Evolutionary conservation across 2,888 invertebrate genomes (phyloP).

Genomic region (Synanthedon tipuliformis): DNA sequence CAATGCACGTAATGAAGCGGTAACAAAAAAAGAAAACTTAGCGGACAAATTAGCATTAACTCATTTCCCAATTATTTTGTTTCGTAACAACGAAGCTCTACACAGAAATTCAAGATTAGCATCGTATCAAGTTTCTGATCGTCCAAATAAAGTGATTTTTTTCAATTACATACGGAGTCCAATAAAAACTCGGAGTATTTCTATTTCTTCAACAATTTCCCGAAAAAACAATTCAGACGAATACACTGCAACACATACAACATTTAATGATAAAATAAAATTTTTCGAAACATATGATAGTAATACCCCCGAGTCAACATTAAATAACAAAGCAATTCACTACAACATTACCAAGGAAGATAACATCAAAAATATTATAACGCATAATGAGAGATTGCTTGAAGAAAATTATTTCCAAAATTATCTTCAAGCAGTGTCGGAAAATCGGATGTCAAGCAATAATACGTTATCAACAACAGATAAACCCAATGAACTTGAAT

Average conservation of each 20-base stretch:
- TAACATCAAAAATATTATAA: not conserved
- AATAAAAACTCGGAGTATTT: not conserved
- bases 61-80: constrained; percentile 17
- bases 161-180: not conserved
- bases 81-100: constrained; percentile 16
- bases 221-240: too few species aligned
- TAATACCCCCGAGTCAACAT: not conserved
- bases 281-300: constrained; percentile 55
- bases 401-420: not conserved
- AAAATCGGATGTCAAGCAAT: not conserved
- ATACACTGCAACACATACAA: not conserved
- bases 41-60: not conserved
- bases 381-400: not conserved
- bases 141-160: not conserved
- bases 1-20: too few species aligned
- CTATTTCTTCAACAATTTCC: too few species aligned
- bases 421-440: not conserved
- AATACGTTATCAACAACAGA: not conserved
- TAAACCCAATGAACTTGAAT: too few species aligned
- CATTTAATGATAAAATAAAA: constrained; percentile 39
- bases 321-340: not conserved
- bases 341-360: not conserved
- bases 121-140: not conserved
- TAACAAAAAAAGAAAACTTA: not conserved
- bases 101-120: constrained; percentile 5